Evolutionary conservation across 1,140 invertebrate species (phyloP).

Genomic region (Semibalanus balanoides): DNA sequence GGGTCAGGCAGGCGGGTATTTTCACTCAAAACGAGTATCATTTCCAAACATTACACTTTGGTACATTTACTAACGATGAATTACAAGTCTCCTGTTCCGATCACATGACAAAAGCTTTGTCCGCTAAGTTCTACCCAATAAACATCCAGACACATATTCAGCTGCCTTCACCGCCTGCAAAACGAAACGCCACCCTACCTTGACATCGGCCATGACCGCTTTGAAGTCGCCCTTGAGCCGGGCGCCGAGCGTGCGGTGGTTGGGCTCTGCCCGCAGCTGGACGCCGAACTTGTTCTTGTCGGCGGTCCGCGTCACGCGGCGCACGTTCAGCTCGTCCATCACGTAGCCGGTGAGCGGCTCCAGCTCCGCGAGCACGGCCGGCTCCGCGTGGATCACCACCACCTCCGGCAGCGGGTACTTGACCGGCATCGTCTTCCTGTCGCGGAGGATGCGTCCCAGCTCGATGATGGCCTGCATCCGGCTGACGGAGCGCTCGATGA

Average conservation of each 20-base stretch:
- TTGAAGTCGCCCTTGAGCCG: slow-evolving; percentile 82
- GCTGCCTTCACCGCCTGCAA: too few species aligned
- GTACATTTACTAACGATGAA: too few species aligned
- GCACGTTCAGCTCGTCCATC: slow-evolving; percentile 86
- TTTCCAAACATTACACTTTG: too few species aligned
- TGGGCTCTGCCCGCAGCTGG: slow-evolving; percentile 79
- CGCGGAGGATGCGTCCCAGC: slow-evolving; percentile 77
- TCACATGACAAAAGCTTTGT: too few species aligned
- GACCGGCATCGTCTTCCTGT: slow-evolving; percentile 81
- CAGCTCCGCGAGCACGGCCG: slow-evolving; percentile 62
- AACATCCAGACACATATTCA: too few species aligned
- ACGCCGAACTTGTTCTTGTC: slow-evolving; percentile 92
- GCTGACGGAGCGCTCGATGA: slow-evolving; percentile 77
- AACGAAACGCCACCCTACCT: slow-evolving; percentile 25
- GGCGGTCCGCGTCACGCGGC: slow-evolving; percentile 66
- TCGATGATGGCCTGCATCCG: slow-evolving; percentile 93
- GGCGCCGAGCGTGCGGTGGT: slow-evolving; percentile 74
- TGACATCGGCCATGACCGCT: slow-evolving; percentile 63
- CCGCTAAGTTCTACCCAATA: too few species aligned
- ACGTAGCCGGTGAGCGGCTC: slow-evolving; percentile 71
- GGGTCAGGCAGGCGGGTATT: too few species aligned
- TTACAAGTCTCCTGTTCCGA: too few species aligned
- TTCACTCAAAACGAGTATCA: too few species aligned
- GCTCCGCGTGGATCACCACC: slow-evolving; percentile 81
- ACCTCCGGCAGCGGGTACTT: slow-evolving; percentile 96